These are phyloP conservation scores for Zonitis immaculata DNA, from an alignment of 2,888 invertebrate genomes.

Conservation along the genomic window DNA sequence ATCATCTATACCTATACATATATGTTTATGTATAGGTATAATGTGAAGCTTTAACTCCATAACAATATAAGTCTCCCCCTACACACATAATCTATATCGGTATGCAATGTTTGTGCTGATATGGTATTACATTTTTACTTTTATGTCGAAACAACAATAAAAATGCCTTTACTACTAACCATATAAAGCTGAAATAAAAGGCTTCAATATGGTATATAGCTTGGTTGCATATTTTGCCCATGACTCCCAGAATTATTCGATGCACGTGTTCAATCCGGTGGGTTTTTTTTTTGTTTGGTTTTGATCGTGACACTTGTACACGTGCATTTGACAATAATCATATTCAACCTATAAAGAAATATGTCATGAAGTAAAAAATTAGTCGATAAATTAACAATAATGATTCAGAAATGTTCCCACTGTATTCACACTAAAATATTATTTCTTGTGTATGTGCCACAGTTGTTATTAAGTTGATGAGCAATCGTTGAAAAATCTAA, in stretches of 20 bases:
- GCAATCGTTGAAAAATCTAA: neutral
- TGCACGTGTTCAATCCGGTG: constrained; percentile 12
- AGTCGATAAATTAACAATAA: neutral
- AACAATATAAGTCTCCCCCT: constrained; percentile 20
- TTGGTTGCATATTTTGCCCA: constrained; percentile 32
- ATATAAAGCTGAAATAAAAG: constrained; percentile 31
- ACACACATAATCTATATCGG: constrained; percentile 16
- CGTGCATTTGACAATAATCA: neutral
- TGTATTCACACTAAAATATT: neutral
- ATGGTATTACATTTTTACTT: constrained; percentile 33
- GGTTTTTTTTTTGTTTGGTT: neutral
- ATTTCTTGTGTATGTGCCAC: neutral
- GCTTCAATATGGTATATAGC: constrained; percentile 2
- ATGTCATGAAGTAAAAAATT: neutral
- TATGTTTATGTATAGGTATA: too few relatives aligned
- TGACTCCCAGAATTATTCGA: constrained; percentile 28
- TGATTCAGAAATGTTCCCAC: neutral
- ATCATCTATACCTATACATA: constrained; percentile 2
- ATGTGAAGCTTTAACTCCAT: constrained; percentile 21
- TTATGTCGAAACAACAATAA: constrained; percentile 35
- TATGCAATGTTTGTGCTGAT: constrained; percentile 28
- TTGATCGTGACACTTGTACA: neutral
- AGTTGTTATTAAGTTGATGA: neutral
- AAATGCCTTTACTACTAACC: constrained; percentile 31
- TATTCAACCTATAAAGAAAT: neutral